Conservation (phyloP, 2,888 invertebrate species). For the Archips xylosteana region DNA sequence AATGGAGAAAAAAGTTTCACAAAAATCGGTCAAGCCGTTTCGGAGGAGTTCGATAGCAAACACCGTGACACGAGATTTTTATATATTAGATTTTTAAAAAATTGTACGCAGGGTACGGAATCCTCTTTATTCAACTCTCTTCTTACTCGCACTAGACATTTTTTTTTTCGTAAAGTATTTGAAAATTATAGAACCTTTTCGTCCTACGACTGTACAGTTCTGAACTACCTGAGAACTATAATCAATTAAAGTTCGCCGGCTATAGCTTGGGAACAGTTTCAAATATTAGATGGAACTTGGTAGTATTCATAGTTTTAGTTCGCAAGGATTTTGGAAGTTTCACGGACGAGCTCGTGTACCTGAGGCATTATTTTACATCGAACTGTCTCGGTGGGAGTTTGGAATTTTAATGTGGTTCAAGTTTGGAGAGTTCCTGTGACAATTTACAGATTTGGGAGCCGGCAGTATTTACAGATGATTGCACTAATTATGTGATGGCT, state of each 20-base stretch:
- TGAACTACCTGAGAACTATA: conserved; percentile 15
- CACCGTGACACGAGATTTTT: too few relatives aligned
- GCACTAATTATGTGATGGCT: too few relatives aligned
- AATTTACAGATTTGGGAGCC: background rate
- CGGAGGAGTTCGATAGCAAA: too few relatives aligned
- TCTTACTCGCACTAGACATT: too few relatives aligned
- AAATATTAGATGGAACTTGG: conserved; percentile 21
- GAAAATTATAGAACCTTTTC: too few relatives aligned
- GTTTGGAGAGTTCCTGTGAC: background rate
- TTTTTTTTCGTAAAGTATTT: too few relatives aligned
- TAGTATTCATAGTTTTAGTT: conserved; percentile 13
- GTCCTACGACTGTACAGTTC: background rate
- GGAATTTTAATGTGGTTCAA: background rate
- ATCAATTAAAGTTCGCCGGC: conserved; percentile 17
- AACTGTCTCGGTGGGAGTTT: background rate
- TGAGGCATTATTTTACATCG: background rate
- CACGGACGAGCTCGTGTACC: background rate
- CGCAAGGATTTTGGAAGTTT: conserved; percentile 8
- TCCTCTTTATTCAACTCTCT: too few relatives aligned
- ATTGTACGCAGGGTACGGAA: too few relatives aligned
- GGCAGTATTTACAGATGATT: too few relatives aligned
- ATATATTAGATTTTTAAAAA: too few relatives aligned
- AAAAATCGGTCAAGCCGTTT: too few relatives aligned
- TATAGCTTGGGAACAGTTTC: conserved; percentile 3
- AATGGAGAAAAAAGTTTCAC: too few relatives aligned